Evolutionary conservation across 2,888 invertebrate species (phyloP).

Genomic region (Margaritifera margaritifera): DNA sequence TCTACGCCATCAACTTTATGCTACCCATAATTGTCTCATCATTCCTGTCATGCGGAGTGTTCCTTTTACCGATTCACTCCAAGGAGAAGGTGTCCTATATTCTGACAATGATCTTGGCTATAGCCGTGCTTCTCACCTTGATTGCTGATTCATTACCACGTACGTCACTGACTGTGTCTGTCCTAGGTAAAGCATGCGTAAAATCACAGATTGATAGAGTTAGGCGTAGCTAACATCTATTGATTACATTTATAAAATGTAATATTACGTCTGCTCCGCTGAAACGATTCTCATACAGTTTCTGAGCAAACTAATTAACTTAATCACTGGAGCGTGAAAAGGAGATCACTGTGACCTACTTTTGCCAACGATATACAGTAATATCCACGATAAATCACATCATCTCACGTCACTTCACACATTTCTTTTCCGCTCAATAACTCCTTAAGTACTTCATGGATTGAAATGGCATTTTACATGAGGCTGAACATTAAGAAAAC

Average conservation of each 20-base stretch:
- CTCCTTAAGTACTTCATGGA: too few species aligned
- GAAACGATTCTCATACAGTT: too few species aligned
- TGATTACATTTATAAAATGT: background rate
- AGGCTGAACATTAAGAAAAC: too few species aligned
- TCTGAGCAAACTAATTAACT: too few species aligned
- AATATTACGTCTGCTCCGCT: too few species aligned
- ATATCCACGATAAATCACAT: too few species aligned
- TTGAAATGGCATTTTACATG: too few species aligned
- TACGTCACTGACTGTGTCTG: slow-evolving; percentile 21
- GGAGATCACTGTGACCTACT: too few species aligned
- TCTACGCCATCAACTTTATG: slow-evolving; percentile 25
- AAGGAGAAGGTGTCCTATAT: slow-evolving; percentile 29
- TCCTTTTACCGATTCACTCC: slow-evolving; percentile 23
- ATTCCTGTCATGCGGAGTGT: slow-evolving; percentile 16
- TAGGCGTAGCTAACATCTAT: background rate
- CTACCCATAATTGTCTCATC: slow-evolving; percentile 24
- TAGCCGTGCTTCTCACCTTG: slow-evolving; percentile 25
- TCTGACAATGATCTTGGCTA: slow-evolving; percentile 23
- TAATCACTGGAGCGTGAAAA: too few species aligned
- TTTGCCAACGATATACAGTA: too few species aligned
- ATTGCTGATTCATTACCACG: slow-evolving; percentile 25
- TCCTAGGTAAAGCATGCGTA: slow-evolving; percentile 23
- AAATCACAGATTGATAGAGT: background rate
- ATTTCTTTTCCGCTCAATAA: too few species aligned
- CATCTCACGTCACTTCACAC: too few species aligned